Conservation (phyloP, 2,888 invertebrate species). For the Chrysina gloriosa region DNA sequence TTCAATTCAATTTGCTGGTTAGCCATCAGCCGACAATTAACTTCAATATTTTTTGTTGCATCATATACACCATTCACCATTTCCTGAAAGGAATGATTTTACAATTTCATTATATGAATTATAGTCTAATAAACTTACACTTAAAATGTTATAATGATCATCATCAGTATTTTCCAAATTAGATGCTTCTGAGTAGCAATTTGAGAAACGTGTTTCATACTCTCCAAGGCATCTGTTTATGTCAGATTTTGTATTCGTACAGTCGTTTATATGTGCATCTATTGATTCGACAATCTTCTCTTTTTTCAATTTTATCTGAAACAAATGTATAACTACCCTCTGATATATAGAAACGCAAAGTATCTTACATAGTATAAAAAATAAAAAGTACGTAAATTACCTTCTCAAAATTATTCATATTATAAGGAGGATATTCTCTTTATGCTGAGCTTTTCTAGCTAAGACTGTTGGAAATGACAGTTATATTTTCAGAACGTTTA, state of each 20-base stretch:
- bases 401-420: too few species aligned
- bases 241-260: not conserved
- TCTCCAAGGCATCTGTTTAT: not conserved
- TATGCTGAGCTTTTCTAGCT: too few species aligned
- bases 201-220: not conserved
- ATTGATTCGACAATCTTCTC: not conserved
- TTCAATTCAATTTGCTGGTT: not conserved
- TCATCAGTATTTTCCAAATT: constrained; percentile 9
- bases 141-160: not conserved
- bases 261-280: not conserved
- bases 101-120: not conserved
- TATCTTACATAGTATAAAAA: too few species aligned
- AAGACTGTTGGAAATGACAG: too few species aligned
- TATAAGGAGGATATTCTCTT: too few species aligned
- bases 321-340: too few species aligned
- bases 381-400: too few species aligned
- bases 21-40: not conserved
- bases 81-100: not conserved
- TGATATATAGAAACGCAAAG: too few species aligned
- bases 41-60: not conserved
- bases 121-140: not conserved
- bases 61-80: not conserved
- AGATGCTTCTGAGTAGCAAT: not conserved
- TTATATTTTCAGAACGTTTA: too few species aligned
- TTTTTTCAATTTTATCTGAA: not conserved